Evolutionary conservation across 2,797 vertebrate genomes (phyloP), one percentile per base, ranked within the genome.

Genomic region (Paedocypris micromegethes): DNA sequence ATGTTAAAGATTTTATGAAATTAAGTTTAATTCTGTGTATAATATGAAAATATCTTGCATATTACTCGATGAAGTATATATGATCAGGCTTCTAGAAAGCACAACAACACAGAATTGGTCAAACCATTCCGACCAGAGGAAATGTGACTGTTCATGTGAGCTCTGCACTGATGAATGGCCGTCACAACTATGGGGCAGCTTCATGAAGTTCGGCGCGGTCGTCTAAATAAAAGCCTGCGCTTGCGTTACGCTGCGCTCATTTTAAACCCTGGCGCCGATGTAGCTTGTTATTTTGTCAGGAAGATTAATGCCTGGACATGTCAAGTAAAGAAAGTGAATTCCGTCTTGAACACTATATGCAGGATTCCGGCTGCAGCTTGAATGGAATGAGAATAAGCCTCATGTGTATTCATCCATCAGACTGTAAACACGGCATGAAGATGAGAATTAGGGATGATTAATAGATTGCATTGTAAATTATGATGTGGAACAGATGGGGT

Each of bases 281-380:
- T 81, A 87, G 86, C 84, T 84, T 84, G 84, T 88, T 89, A 85
- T 88, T 75, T 88, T 89, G 88, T 89, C 88, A 88, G 79, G 83
- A 88, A 88, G 88, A 90, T 89, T 88, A 87, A 88, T 87, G 83
- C 82, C 77, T 5, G 79, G 79, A 85, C 84, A 86, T 79, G 79
- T 78, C 81, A 86, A 80, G 86, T 84, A 86, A 86, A 86, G 87
- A 85, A 74, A 70, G 67, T 47, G 48, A 69, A 88, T 88, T 89
- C 86, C 85, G 85, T 82, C 85, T 85, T 84, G 88, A 89, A 86
- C 88, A 87, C 88, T 84, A 82, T 85, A 84, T 79, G 79, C 79
- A 79, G 75, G 75, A 85, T 85, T 86, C 83, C 81, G 75, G 81
- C 81, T 82, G 81, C 85, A 66, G 48, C 64, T 66, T 55, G 64